Evolutionary conservation across 2,113 vertebrate species (phyloP), one percentile per base, ranked within the genome.

Genomic region (Xenopus laevis): DNA sequence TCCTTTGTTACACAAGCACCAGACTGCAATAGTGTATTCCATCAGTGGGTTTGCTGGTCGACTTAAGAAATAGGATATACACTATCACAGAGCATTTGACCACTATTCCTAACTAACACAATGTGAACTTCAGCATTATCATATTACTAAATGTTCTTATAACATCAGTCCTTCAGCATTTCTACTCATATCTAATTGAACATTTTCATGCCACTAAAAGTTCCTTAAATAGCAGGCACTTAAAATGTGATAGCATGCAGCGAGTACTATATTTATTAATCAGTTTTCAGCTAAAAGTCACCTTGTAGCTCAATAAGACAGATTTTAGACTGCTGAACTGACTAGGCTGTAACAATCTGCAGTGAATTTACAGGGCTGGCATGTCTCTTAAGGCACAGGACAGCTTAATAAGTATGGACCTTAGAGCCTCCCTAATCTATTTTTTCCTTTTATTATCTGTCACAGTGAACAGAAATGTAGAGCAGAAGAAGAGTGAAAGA

Each of bases 401-500:
- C 13, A n/a, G 30, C 71, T 63, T 46, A 53, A 64, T 65, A 64
- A 64, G 17, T 47, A 52, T 21, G 30, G 15, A 13, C 62, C 71
- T 55, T 20, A 15, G 50, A 16, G 20, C 27, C 50, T 57, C 13
- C 20, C 13, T 71, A 50, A 62, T 62, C 61, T 45, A 46, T 17
- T 64, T 23, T 45, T 45, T 57, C 52, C 62, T 45, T 40, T 64
- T 23, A 50, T 40, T 13, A 60, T 47, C 69, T 71, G 40, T 61
- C 57, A 71, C 59, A 10, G 46, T 46, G 18, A 45, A 16, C 23
- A 57, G 62, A 53, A 57, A 65, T n/a, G 5, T 40, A 18, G 12
- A 57, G 60, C 47, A 53, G 15, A 27, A 53, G n/a, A n/a, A 72
- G 10, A 72, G 23, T 20, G 44, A 11, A 50, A 72, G 27, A 68